Conservation (phyloP, 2,888 invertebrate genomes). For the Vanessa cardui region DNA sequence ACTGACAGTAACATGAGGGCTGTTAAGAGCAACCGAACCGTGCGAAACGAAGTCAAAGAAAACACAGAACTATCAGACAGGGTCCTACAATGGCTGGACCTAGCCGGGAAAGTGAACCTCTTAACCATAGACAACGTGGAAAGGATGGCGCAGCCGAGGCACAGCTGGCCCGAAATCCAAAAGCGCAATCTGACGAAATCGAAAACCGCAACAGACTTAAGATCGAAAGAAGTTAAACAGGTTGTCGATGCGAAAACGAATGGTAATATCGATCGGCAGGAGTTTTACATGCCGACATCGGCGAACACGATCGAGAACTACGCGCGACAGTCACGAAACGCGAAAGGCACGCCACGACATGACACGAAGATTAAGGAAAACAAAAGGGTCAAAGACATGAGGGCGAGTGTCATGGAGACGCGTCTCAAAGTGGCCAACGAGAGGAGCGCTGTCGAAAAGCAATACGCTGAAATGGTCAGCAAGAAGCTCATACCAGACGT, state of each 20-base stretch:
- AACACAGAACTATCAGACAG: constrained; percentile 84
- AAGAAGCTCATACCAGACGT: constrained; percentile 73
- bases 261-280: constrained; percentile 70
- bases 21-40: constrained; percentile 65
- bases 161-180: constrained; percentile 75
- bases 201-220: constrained; percentile 65
- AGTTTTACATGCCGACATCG: constrained; percentile 73
- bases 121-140: constrained; percentile 64
- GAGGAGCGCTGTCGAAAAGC: constrained; percentile 67
- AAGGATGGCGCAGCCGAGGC: constrained; percentile 68
- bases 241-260: constrained; percentile 60
- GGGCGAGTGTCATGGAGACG: constrained; percentile 62
- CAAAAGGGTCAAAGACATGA: constrained; percentile 64
- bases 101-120: constrained; percentile 84
- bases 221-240: constrained; percentile 56
- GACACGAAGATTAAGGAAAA: constrained; percentile 57
- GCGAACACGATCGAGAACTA: constrained; percentile 78
- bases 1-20: constrained; percentile 59
- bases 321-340: constrained; percentile 77
- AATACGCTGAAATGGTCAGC: constrained; percentile 71
- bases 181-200: constrained; percentile 64
- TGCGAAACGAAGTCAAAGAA: constrained; percentile 61
- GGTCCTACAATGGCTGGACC: constrained; percentile 90
- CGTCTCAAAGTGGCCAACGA: constrained; percentile 69
- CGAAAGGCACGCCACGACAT: constrained; percentile 64